Percentiles rank a stretch among this genome's conserved stretches.
Evolutionary conservation across 2,797 vertebrate genomes (phyloP).

Genomic region (Squalus acanthias): DNA sequence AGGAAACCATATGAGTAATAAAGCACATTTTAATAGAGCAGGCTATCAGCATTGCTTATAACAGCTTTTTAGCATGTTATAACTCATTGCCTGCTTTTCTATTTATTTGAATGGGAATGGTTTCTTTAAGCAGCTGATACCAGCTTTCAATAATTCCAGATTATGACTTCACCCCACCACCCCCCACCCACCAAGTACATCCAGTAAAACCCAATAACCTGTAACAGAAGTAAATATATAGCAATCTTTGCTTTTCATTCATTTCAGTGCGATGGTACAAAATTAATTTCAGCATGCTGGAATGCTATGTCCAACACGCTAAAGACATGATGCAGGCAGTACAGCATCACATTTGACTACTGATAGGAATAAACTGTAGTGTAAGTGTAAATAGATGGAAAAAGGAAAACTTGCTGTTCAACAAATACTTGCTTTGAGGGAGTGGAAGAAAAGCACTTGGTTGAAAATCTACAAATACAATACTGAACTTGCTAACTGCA

Average conservation of each 20-base stretch:
- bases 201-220: slow-evolving; percentile 2
- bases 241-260: slow-evolving; percentile 13
- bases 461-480: slow-evolving; percentile 24
- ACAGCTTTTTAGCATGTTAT: background rate
- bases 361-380: slow-evolving; percentile 1
- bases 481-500: background rate
- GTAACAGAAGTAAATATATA: background rate
- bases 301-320: background rate
- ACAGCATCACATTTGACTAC: background rate
- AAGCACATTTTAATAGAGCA: background rate
- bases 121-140: background rate
- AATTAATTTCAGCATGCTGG: slow-evolving; percentile 13
- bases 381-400: background rate
- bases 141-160: background rate
- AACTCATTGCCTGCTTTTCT: background rate
- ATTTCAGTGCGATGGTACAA: background rate
- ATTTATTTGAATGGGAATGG: slow-evolving; percentile 2
- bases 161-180: background rate
- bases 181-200: background rate
- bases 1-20: background rate
- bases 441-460: background rate
- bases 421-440: background rate
- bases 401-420: slow-evolving; percentile 1
- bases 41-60: background rate
- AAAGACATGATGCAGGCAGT: slow-evolving; percentile 1